Conservation (phyloP, 2,888 invertebrate genomes). For the Syritta pipiens region DNA sequence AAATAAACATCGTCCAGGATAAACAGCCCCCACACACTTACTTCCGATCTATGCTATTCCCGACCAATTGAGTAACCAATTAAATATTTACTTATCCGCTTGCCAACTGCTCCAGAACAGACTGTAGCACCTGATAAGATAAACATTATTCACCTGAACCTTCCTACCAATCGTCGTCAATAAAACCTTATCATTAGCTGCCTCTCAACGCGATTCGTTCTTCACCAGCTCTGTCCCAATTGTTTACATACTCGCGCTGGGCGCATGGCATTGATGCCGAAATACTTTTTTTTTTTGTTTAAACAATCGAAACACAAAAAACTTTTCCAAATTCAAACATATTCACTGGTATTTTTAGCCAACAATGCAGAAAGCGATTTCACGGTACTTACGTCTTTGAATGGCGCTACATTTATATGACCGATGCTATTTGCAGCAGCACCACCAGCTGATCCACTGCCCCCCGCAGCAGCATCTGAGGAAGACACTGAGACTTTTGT, state of each 20-base stretch:
- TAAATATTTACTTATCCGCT: constrained; percentile 25
- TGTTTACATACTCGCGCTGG: not conserved
- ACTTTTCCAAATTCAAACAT: not conserved
- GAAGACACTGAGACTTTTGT: constrained; percentile 52
- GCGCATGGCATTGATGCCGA: not conserved
- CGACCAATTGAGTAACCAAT: constrained; percentile 26
- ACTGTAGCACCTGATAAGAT: constrained; percentile 32
- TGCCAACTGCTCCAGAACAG: not conserved
- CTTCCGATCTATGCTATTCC: not conserved
- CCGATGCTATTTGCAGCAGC: constrained; percentile 44
- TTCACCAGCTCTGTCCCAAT: not conserved
- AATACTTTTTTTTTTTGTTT: not conserved
- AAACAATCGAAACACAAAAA: constrained; percentile 3
- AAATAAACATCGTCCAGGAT: too few relatives aligned
- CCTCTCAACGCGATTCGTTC: not conserved
- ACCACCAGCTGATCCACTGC: constrained; percentile 9
- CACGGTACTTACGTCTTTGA: constrained; percentile 63
- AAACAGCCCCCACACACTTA: too few relatives aligned
- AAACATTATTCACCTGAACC: constrained; percentile 25
- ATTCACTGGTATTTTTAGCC: constrained; percentile 26
- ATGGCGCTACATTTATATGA: constrained; percentile 61
- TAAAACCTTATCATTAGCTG: constrained; percentile 22
- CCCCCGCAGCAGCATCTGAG: constrained; percentile 17
- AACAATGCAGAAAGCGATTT: not conserved
- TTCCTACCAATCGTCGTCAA: constrained; percentile 17